Evolutionary conservation across 2,797 vertebrate genomes (phyloP), one percentile per base, ranked within the genome.

Genomic region (Microctenopoma steveboyesi): DNA sequence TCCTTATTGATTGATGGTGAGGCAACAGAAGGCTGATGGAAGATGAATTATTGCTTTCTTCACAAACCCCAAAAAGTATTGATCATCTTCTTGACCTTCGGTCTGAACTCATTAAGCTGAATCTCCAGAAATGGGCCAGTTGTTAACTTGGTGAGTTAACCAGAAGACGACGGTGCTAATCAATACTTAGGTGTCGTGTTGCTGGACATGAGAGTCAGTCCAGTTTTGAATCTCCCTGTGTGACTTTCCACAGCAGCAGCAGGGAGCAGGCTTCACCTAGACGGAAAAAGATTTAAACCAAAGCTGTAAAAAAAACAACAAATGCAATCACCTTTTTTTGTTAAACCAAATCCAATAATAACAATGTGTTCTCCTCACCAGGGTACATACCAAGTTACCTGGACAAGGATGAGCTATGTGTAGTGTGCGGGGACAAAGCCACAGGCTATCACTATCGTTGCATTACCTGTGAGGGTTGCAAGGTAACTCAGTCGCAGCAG

Each of bases 331-430:
- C 47, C 5, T 25, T 65, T 52, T 13, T 53, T 16, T 50, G 48
- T 16, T 28, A 22, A 40, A 5, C 27, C 25, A 42, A 50, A 7
- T 54, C 4, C 9, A 8, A 33, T 1, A 4, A 40, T 47, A 51
- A 58, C 2, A 5, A 2, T 55, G 7, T 66, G 18, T 5, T 55
- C 37, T 52, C 61, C 39, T 64, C 66, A 75, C 1, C 66, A 99
- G 98, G 97, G 90, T 99, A 99, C 92, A 98, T 99, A 93, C 98
- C 98, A 86, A 99, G 98, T 90, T 99, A 99, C 92, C 94, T 99
- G 94, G 98, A 99, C 94, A 99, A 98, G 93, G 98, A 99, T 83
- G 97, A 99, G 91, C 94, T 99, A 27, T 99, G 98, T 86, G 97
- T 99, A 74, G 98, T 99, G 25, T 99, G 98, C 72, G 96, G 96